Base-by-base conservation (phyloP, 2,797 vertebrate species). In the Megaceryle alcyon region DNA sequence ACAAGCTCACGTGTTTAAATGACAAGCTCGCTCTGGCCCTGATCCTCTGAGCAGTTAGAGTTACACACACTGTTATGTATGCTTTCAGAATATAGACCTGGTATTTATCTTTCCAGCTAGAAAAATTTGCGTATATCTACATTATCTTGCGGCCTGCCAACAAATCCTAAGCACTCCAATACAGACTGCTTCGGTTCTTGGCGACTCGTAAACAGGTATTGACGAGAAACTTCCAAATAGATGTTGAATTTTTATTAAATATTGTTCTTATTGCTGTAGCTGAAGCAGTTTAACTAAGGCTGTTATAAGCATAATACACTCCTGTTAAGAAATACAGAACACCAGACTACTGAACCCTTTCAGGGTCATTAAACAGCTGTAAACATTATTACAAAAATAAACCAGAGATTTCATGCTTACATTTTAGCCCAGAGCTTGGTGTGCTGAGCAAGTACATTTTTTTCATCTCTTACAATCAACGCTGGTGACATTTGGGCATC, bases 351-450 rank as follows among this genome's bases (percentile, higher is more conserved):
- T 97, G 98, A 98, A 98, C 98, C 97, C 98, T 98, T 98, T 98
- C 98, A 97, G 98, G 98, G 98, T 98, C 98, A 98, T 98, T 98
- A 98, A 98, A 98, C 98, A 98, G 98, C 98, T 98, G 98, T 98
- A 98, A 98, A 98, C 98, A 98, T 98, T 98, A 98, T 98, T 98
- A 98, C 98, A 98, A 98, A 98, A 98, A 98, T 98, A 98, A 98
- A 98, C 97, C 98, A 96, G 97, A 97, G 97, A 98, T 98, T 98
- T 98, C 98, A 98, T 97, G 98, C 98, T 98, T 98, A 97, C 97
- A 97, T 98, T 98, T 98, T 98, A 98, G 98, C 98, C 98, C 97
- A 98, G 97, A 98, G 98, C 98, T 98, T 96, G 96, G 97, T 97
- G 94, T 97, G 98, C 98, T 98, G 98, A 98, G 97, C 97, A 97